Percentiles rank a stretch among this genome's conserved stretches.
Conservation (phyloP, 2,888 invertebrate species). For the Hedya salicella region DNA sequence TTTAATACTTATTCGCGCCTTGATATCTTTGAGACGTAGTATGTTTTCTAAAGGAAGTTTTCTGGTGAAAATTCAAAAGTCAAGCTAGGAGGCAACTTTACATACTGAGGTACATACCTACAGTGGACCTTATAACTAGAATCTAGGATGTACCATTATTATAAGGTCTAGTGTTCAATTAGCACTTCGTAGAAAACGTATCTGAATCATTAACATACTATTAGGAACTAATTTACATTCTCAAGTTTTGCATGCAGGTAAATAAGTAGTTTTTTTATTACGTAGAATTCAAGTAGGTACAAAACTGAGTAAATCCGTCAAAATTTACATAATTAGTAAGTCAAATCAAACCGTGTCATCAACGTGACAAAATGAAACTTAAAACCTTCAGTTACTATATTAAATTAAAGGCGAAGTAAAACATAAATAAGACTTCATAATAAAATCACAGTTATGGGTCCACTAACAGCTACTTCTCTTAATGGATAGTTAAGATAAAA, state of each 20-base stretch:
- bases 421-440: not conserved
- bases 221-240: no score
- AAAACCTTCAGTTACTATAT: not conserved
- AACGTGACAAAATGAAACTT: conserved; percentile 2
- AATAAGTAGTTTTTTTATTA: no score
- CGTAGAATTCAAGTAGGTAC: no score
- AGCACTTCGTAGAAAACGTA: no score
- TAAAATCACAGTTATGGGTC: conserved; percentile 4
- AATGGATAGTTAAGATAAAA: conserved; percentile 21
- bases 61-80: not conserved
- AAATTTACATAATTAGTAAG: no score
- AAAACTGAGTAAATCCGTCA: no score
- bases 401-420: conserved; percentile 4
- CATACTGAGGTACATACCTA: not conserved
- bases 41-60: conserved; percentile 1
- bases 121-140: no score
- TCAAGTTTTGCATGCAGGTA: no score
- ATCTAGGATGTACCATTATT: no score
- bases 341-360: not conserved
- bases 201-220: no score
- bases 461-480: conserved; percentile 7
- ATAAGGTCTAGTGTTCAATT: no score
- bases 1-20: conserved; percentile 16
- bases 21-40: conserved; percentile 14
- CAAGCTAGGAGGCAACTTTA: not conserved